A percentile compares a stretch with the other conserved stretches of the same genome.
These are phyloP conservation scores for Onthophagus sagittarius DNA, from an alignment of 2,888 invertebrate species.

Conservation along the genomic window DNA sequence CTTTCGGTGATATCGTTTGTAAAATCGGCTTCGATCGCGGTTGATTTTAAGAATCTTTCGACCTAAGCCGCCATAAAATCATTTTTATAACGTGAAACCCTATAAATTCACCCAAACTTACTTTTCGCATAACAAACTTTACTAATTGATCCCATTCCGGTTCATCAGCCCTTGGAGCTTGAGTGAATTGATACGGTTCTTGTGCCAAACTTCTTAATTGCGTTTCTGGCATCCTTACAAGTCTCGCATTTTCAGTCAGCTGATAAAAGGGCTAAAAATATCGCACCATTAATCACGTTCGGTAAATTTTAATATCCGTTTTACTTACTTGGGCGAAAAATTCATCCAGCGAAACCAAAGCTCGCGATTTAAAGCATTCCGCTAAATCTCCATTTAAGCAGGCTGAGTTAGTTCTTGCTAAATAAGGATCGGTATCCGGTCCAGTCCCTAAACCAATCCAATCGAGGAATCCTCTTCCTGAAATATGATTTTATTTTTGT, in stretches of 20 bases:
- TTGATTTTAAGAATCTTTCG: slow-evolving; percentile 70
- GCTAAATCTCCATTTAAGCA: slow-evolving; percentile 78
- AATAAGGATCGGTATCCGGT: slow-evolving; percentile 70
- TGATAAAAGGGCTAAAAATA: slow-evolving; percentile 42
- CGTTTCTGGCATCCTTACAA: slow-evolving; percentile 64
- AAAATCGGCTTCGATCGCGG: slow-evolving; percentile 69
- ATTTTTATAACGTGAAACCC: neutral
- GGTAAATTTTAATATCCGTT: neutral
- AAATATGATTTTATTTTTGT: slow-evolving; percentile 10
- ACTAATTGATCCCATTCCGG: slow-evolving; percentile 78
- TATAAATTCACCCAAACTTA: slow-evolving; percentile 34
- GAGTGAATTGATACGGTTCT: slow-evolving; percentile 71
- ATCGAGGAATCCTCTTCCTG: slow-evolving; percentile 68
- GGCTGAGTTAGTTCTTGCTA: slow-evolving; percentile 68
- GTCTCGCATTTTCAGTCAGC: slow-evolving; percentile 67
- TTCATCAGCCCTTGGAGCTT: slow-evolving; percentile 67
- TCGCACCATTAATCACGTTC: neutral
- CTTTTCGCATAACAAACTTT: slow-evolving; percentile 72
- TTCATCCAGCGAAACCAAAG: slow-evolving; percentile 70
- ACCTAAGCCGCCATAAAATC: slow-evolving; percentile 34
- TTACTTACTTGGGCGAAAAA: slow-evolving; percentile 64
- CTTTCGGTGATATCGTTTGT: slow-evolving; percentile 72
- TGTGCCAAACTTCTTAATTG: slow-evolving; percentile 66
- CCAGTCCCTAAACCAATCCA: slow-evolving; percentile 75
- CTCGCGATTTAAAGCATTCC: slow-evolving; percentile 81